Conservation (phyloP, 30 jellyfish, hydroid and myxozoan species). For the Turritopsis rubra region DNA sequence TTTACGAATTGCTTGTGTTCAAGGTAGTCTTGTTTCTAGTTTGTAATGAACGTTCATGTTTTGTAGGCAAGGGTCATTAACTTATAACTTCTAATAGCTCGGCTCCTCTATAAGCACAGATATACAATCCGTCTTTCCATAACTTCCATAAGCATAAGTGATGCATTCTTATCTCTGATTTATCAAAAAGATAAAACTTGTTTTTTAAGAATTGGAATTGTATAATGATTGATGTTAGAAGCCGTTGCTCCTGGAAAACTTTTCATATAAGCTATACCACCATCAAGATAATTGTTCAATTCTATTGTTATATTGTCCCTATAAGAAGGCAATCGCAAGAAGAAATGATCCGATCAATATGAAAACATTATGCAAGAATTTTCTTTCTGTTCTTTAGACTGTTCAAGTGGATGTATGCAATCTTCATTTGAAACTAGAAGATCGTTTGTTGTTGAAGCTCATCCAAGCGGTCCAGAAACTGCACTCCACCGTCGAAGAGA, state of each 20-base stretch:
- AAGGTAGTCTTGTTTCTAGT: constrained; percentile 15
- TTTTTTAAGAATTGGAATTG: no score
- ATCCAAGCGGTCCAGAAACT: constrained; percentile 48
- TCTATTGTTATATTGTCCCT: no score
- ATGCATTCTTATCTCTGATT: no score
- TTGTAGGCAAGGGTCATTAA: background rate
- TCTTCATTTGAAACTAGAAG: constrained; percentile 53
- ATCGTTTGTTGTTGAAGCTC: constrained; percentile 68
- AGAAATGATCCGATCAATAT: background rate
- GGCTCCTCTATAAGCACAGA: no score
- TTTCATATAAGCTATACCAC: no score
- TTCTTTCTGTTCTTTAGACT: background rate
- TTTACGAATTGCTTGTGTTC: constrained; percentile 17
- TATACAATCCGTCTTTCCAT: no score
- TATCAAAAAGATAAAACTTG: no score
- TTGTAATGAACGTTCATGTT: background rate
- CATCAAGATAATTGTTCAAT: no score
- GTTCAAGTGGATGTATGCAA: constrained; percentile 17
- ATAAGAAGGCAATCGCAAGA: no score
- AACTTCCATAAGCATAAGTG: no score
- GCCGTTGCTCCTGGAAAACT: no score
- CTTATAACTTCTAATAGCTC: background rate
- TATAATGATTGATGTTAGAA: no score
- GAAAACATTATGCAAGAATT: background rate
- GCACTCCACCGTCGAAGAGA: background rate